Conservation (phyloP, 2,797 vertebrate genomes). For the Cynopterus sphinx region DNA sequence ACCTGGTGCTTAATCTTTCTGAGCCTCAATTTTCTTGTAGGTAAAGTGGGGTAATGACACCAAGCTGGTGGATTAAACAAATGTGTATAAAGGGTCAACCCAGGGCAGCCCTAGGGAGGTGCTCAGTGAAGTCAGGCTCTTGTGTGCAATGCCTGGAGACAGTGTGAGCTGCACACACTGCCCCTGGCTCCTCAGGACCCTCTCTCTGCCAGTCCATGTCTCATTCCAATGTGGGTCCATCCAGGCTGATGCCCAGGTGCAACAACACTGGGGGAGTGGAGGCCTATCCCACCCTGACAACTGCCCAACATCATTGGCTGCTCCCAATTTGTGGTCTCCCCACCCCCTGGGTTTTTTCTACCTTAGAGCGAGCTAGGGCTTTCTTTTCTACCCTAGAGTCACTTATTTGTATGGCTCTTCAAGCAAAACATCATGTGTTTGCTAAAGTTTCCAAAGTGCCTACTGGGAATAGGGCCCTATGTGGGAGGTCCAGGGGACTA, state of each 20-base stretch:
- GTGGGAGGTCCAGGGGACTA: neutral
- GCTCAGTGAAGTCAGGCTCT: neutral
- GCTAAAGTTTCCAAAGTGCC: neutral
- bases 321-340: neutral
- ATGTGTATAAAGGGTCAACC: neutral
- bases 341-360: neutral
- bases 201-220: neutral
- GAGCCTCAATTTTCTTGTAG: neutral
- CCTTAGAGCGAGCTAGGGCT: neutral
- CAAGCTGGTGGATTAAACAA: neutral
- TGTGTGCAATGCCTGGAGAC: neutral
- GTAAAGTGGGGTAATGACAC: neutral
- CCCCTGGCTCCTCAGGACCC: neutral
- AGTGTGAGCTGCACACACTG: accelerated
- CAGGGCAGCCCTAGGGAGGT: neutral
- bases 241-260: neutral
- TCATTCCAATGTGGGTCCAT: neutral
- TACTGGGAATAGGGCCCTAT: neutral
- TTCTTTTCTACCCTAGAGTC: neutral
- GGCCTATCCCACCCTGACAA: neutral
- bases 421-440: neutral
- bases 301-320: neutral
- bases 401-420: slow-evolving; percentile 19
- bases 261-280: neutral
- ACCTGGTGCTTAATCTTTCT: neutral